phyloP scores from a whole-genome alignment of 2,797 vertebrate genomes.

The Phalloptychus januarius region DNA sequence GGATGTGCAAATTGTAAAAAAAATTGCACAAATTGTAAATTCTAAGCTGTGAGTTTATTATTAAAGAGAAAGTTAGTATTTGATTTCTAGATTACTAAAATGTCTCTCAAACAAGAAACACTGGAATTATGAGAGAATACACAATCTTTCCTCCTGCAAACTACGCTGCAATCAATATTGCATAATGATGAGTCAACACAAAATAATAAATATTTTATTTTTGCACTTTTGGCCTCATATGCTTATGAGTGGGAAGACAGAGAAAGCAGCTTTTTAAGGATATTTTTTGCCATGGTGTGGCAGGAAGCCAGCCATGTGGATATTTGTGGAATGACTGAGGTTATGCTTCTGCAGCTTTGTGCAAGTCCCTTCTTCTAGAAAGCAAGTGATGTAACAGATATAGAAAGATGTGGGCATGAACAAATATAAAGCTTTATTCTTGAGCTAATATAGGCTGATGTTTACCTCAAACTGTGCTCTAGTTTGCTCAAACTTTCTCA shows the following conservation, averaged over 20 bases:
- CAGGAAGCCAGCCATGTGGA: slow-evolving; percentile 32
- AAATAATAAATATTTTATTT: slow-evolving; percentile 55
- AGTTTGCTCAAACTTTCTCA: slow-evolving; percentile 32
- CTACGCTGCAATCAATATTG: slow-evolving; percentile 60
- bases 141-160: slow-evolving; percentile 29
- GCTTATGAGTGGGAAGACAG: slow-evolving; percentile 59
- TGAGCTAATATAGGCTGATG: slow-evolving; percentile 6
- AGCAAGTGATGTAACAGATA: slow-evolving; percentile 25
- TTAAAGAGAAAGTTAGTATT: neutral
- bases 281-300: slow-evolving; percentile 50
- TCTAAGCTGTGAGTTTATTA: neutral
- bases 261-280: slow-evolving; percentile 50
- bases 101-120: neutral
- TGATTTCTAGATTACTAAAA: neutral
- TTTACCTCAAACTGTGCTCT: slow-evolving; percentile 37
- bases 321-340: slow-evolving; percentile 52
- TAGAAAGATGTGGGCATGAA: neutral
- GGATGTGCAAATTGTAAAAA: neutral
- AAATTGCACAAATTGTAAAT: neutral
- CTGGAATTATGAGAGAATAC: neutral
- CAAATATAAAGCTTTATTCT: slow-evolving; percentile 7
- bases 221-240: slow-evolving; percentile 34
- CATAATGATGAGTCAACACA: slow-evolving; percentile 73
- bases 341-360: slow-evolving; percentile 32
- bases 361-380: slow-evolving; percentile 19